Conservation (phyloP, 2,113 vertebrate genomes). For the Bubalus kerabau region DNA sequence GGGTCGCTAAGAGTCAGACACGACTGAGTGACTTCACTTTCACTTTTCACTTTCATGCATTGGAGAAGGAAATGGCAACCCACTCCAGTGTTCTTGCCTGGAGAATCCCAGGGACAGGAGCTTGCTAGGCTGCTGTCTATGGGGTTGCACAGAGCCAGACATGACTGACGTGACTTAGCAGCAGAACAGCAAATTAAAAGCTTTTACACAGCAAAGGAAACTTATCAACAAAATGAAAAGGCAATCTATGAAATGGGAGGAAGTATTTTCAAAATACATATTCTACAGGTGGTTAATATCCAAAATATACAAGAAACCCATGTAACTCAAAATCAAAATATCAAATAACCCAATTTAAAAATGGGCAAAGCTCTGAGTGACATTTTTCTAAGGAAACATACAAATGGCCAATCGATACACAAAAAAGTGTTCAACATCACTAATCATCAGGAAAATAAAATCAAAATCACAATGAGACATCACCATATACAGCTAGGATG, state of each 20-base stretch:
- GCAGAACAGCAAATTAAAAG: background rate
- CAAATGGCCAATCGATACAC: background rate
- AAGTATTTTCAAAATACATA: background rate
- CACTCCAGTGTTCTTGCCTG: no score
- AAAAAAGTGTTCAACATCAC: background rate
- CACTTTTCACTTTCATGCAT: no score
- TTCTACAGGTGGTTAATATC: background rate
- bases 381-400: background rate
- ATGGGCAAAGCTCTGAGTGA: background rate
- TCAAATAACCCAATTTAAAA: background rate
- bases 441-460: background rate
- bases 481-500: background rate
- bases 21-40: no score
- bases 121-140: no score
- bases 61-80: no score
- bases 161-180: no score
- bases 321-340: background rate
- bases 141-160: no score
- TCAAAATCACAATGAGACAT: background rate
- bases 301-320: background rate
- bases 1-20: no score
- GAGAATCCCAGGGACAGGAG: no score
- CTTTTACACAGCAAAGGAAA: background rate
- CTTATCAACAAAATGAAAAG: background rate
- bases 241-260: background rate